Percentiles rank a stretch among this genome's conserved stretches.
Conservation (phyloP, 2,888 invertebrate species). For the Drosophila nigritarsus region DNA sequence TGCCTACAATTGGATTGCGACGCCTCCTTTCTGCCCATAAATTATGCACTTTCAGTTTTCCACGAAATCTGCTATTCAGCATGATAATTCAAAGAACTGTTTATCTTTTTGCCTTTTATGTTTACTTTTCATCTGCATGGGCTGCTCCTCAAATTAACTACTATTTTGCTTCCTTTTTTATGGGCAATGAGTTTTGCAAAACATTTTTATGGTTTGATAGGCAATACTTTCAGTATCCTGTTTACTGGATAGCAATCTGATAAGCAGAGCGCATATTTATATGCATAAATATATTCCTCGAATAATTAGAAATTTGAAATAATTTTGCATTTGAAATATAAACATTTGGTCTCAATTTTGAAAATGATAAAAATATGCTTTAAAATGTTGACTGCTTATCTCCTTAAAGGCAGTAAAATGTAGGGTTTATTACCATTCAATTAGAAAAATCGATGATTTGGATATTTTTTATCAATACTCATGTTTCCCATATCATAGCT, state of each 20-base stretch:
- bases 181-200: background rate
- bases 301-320: background rate
- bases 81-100: conserved; percentile 49
- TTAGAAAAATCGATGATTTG: background rate
- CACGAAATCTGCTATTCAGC: conserved; percentile 45
- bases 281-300: background rate
- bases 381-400: background rate
- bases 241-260: background rate
- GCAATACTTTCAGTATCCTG: background rate
- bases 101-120: conserved; percentile 24
- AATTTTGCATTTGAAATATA: background rate
- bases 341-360: background rate
- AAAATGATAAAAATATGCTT: background rate
- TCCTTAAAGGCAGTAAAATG: background rate
- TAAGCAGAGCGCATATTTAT: background rate
- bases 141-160: background rate
- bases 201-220: background rate
- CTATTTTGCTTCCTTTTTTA: background rate
- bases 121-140: conserved; percentile 26
- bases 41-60: conserved; percentile 40
- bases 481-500: background rate
- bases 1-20: conserved; percentile 12
- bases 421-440: background rate
- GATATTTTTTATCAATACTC: background rate
- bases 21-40: conserved; percentile 39